Base-by-base conservation (phyloP, 92 coral and sea anemone species). In the Hydrozoanthus gracilis region DNA sequence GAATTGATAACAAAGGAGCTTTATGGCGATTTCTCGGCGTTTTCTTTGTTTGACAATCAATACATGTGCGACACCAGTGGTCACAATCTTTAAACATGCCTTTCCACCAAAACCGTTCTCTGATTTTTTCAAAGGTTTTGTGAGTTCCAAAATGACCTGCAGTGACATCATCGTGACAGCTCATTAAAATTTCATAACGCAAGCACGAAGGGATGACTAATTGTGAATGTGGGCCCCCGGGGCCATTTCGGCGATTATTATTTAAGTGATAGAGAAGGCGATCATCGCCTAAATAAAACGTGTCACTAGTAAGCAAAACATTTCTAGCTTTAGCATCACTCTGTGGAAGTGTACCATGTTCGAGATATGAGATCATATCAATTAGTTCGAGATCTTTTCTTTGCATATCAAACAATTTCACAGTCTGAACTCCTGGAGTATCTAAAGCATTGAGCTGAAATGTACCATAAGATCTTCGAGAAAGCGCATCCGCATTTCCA, bases 1-100 rank as follows among this genome's bases (percentile, higher is more conserved):
- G 90, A 13, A 87, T 79, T 3, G 90, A 77, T 4, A 87, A 5
- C 68, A 87, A 46, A 3, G 74, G 90, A 7, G 88, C 84, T 67
- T 82, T 88, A 8, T 46, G 68, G 1, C 55, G 75, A 9, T 72
- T 90, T 13, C 86, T 73, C 15, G 90, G 93, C 17, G 88, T 77
- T 61, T 87, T 83, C 18, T 84, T 79, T 82, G 73, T 87, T 15
- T 90, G 61, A n/a, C 90, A 90, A 11, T 90, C 88, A 1, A 64
- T 71, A n/a, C 87, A 89, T 4, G 89, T 84, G 27, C 61, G 55
- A 16, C 88, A 77, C 88, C 92, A 90, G 8, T 88, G 83, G 51
- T 88, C 83, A n/a, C 83, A 80, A 73, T 88, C 88, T 84, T 91
- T 88, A 49, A 78, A 88, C 91, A 90, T 87, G 7, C 88, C 90